Percentiles rank a stretch among this genome's conserved stretches.
Evolutionary conservation across 2,797 vertebrate genomes (phyloP).

Genomic region (Huso huso): DNA sequence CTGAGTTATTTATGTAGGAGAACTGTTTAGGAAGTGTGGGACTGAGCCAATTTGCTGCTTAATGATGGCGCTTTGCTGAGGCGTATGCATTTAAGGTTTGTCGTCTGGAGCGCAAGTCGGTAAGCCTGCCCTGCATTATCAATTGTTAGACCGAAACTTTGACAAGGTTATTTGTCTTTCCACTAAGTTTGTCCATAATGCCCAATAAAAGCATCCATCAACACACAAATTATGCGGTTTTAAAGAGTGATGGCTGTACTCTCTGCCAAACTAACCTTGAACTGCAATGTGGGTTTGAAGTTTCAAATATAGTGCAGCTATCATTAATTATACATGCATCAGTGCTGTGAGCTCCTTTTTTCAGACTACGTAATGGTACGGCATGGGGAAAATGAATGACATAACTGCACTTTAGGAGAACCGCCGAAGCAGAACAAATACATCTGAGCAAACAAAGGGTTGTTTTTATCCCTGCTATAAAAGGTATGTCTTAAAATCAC

Average conservation of each 20-base stretch:
- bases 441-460: conserved; percentile 53
- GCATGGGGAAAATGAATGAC: conserved; percentile 74
- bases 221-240: conserved; percentile 15
- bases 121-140: conserved; percentile 26
- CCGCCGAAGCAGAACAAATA: conserved; percentile 65
- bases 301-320: conserved; percentile 67
- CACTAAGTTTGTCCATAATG: conserved; percentile 48
- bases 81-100: conserved; percentile 46
- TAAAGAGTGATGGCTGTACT: conserved; percentile 34
- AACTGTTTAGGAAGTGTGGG: conserved; percentile 63
- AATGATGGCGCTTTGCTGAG: conserved; percentile 51
- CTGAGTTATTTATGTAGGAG: conserved; percentile 65
- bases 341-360: conserved; percentile 60
- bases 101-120: conserved; percentile 11
- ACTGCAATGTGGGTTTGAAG: conserved; percentile 50
- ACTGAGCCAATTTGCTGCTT: conserved; percentile 54
- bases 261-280: conserved; percentile 61
- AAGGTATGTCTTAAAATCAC: no score
- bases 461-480: background rate
- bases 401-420: conserved; percentile 68
- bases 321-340: conserved; percentile 77
- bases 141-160: conserved; percentile 30
- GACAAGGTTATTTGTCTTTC: conserved; percentile 65
- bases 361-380: conserved; percentile 67
- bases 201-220: conserved; percentile 51